Evolutionary conservation across 1,140 invertebrate genomes (phyloP).

Genomic region (Tetragnatha versicolor): DNA sequence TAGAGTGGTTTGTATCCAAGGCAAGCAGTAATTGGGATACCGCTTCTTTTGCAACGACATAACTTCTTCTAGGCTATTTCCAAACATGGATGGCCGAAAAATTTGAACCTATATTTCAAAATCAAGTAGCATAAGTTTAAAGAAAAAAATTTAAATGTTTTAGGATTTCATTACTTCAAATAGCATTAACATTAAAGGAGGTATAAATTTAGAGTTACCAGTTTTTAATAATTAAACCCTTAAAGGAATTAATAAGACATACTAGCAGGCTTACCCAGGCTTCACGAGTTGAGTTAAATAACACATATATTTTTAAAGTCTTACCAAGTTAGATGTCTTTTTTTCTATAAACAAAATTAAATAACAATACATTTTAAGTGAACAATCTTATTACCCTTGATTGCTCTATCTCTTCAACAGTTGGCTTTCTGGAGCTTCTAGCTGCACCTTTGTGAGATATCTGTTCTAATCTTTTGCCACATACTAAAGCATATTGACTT

Average conservation of each 20-base stretch:
- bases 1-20: conserved; percentile 94
- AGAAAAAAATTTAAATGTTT: no score
- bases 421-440: conserved; percentile 84
- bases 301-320: background rate
- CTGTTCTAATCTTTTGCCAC: conserved; percentile 83
- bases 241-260: background rate
- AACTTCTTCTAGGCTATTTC: conserved; percentile 89
- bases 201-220: no score
- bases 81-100: conserved; percentile 94
- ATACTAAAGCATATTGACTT: conserved; percentile 87
- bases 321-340: background rate
- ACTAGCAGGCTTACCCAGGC: background rate
- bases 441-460: conserved; percentile 85
- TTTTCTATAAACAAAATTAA: background rate
- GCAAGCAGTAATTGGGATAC: conserved; percentile 85
- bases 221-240: no score
- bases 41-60: conserved; percentile 86
- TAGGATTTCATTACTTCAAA: no score
- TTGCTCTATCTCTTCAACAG: conserved; percentile 91
- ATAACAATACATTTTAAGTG: background rate
- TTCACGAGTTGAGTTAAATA: background rate
- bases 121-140: no score
- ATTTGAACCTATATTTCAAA: conserved; percentile 87
- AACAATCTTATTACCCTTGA: conserved; percentile 73
- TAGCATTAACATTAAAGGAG: no score